Percentiles rank a stretch among this genome's conserved stretches.
Evolutionary conservation across 2,113 vertebrate genomes (phyloP).

Genomic region (Otus sunia): DNA sequence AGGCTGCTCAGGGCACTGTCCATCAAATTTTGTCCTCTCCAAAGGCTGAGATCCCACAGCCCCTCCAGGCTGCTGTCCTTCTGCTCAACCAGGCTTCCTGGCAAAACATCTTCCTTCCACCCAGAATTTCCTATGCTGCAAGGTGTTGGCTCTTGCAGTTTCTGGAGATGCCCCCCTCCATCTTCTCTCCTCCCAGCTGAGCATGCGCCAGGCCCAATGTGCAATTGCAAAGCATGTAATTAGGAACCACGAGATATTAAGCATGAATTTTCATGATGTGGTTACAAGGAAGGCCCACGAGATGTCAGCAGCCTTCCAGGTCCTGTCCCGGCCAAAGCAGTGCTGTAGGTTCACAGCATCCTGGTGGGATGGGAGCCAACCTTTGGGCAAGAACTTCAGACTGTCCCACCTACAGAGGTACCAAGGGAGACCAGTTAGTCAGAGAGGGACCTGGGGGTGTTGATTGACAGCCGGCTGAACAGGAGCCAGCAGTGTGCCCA

Average conservation of each 20-base stretch:
- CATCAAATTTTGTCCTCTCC: background rate
- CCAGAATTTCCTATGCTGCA: background rate
- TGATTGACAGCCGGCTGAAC: no score
- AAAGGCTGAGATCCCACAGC: background rate
- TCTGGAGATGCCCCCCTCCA: background rate
- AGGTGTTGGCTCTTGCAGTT: background rate
- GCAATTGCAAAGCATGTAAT: accelerated
- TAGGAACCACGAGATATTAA: background rate
- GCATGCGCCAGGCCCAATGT: accelerated
- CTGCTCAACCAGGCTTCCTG: accelerated
- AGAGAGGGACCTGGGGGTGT: no score
- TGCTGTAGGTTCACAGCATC: background rate
- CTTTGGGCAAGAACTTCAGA: background rate
- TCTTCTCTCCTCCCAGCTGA: background rate
- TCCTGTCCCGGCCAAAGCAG: background rate
- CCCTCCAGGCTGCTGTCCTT: background rate
- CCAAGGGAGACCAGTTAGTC: no score
- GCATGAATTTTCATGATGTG: background rate
- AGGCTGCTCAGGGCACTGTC: background rate
- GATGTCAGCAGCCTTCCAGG: slow-evolving; percentile 45
- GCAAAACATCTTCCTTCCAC: background rate
- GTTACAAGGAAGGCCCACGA: slow-evolving; percentile 29
- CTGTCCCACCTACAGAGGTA: background rate
- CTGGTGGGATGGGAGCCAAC: background rate
- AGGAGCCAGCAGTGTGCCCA: no score